phyloP scores from a whole-genome alignment of 2,797 vertebrate genomes.

The Enteromius mattozi region DNA sequence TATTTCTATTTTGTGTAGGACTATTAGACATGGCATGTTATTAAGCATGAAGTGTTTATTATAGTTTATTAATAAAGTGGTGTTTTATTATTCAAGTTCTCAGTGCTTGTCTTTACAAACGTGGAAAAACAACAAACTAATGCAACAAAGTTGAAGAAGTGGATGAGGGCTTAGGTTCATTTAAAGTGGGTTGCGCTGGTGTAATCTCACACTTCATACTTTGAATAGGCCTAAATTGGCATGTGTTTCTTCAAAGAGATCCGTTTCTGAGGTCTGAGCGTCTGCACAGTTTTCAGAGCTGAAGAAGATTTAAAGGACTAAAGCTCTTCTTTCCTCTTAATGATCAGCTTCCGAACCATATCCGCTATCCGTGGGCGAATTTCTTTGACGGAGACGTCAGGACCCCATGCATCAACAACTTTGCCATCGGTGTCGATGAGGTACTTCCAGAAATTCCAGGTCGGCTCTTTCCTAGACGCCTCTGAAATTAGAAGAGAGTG shows the following conservation, averaged over 20 bases:
- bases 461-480: conserved; percentile 87
- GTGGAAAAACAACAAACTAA: neutral
- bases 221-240: conserved; percentile 29
- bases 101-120: conserved; percentile 21
- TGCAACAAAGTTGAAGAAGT: neutral
- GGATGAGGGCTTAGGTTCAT: neutral
- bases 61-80: conserved; percentile 18
- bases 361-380: conserved; percentile 85
- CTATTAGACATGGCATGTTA: too few relatives aligned
- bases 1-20: neutral
- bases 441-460: conserved; percentile 99
- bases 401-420: conserved; percentile 89
- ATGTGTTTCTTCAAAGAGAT: conserved; percentile 35
- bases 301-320: conserved; percentile 63
- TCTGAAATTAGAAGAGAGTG: conserved; percentile 71
- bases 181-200: neutral
- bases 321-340: conserved; percentile 92
- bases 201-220: neutral
- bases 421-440: conserved; percentile 89
- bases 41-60: neutral
- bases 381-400: conserved; percentile 85
- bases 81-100: neutral
- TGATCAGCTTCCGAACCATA: conserved; percentile 90
- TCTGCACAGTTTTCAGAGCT: conserved; percentile 14
- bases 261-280: conserved; percentile 33